Base-by-base conservation (phyloP, 2,797 vertebrate genomes). In the Sebastes nivosus region DNA sequence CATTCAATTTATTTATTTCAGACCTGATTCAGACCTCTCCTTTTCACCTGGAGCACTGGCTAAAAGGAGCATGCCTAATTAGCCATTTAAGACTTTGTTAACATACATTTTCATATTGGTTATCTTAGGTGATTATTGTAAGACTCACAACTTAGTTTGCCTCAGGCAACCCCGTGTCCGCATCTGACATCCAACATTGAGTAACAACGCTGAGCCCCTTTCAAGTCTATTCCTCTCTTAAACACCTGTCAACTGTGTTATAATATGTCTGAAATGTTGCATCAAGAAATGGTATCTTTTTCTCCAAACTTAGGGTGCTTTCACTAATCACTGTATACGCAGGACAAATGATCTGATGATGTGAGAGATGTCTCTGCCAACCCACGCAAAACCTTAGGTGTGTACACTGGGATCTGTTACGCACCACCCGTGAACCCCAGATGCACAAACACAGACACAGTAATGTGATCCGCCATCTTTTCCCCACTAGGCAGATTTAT, bases 401-500 rank as follows among this genome's bases (percentile, higher is more conserved):
- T 95, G 94, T 92, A 90, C 86, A 80, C 87, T 90, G 68, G 89
- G 93, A 93, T 94, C 94, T 75, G 89, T 94, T 94, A 92, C 92
- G 82, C 91, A 91, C 93, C 92, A 92, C 90, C 93, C 91, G 67
- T 93, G 93, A 91, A 92, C 92, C 91, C 94, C 94, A 94, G 93
- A 94, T 94, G 93, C 94, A 91, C 91, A 95, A 95, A 94, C 91
- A 95, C 88, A 93, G 90, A 93, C 91, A 92, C 86, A 82, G 93
- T 93, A 94, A 95, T 61, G 80, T 74, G 91, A 95, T 92, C 90
- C 88, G 57, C 89, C 76, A 86, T 92, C 90, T 94, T 92, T 94
- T 92, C 89, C 92, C 90, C 88, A 91, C 89, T 88, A 89, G 86
- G 86, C 88, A 90, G 91, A 94, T 92, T 95, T 93, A 94, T 93